Base-by-base conservation (phyloP, 2,888 invertebrate genomes). In the Volucella zonaria region DNA sequence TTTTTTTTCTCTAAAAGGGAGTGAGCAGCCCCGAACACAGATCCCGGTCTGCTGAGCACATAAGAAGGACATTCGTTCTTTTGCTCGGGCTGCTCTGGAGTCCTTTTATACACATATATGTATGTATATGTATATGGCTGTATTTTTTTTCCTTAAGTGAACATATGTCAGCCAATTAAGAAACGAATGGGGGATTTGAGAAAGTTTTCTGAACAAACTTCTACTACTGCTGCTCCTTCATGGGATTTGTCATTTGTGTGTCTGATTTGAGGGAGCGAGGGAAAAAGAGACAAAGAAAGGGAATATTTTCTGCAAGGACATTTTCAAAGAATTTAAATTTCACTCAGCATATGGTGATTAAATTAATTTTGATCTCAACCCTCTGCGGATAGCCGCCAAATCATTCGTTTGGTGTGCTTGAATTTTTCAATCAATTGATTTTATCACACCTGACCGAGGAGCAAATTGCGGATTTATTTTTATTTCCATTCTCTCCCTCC, bases 111-210 rank as follows among this genome's bases (percentile, higher is more conserved):
- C 3, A 23, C 2, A 23, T 23, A 23, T 23, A 23, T 23, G 2
- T 23, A 3, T 23, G 2, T 23, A 3, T 6, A 31, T 31, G 31
- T 6, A 31, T 6, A 23, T 49, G 40, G 11, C 49, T 12, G 4
- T 42, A 40, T 38, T 56, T n/a, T 45, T 42, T 68, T 77, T 67
- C 68, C 59, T 71, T 62, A 73, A 81, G 68, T 64, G 85, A 85
- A 85, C 81, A 85, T 85, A 85, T 85, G 85, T 85, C 77, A 85
- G 81, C 85, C 85, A 85, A 85, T 85, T 85, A 85, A 64, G 85
- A 68, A 85, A 81, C 71, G 76, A 85, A 85, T 81, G 73, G 85
- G 73, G 73, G 76, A 85, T 85, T 85, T 52, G 68, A 71, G 62
- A 85, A 81, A 85, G 71, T 81, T 85, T 81, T 59, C 73, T 62